Base-by-base conservation (phyloP, 2,797 vertebrate genomes). In the Mycteria americana region DNA sequence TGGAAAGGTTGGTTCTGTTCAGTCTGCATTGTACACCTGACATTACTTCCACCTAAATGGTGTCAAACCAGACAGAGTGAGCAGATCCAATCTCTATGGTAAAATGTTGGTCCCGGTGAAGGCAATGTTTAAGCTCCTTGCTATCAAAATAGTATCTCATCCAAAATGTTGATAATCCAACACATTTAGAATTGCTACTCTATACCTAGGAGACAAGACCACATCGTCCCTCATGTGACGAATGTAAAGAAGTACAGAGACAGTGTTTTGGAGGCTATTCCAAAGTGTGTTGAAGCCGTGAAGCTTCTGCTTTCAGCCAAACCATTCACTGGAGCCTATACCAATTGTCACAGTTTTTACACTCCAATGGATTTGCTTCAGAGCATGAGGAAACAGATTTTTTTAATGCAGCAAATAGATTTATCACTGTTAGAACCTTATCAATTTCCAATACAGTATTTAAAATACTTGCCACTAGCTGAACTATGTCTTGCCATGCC, bases 231-330 rank as follows among this genome's bases (percentile, higher is more conserved):
- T 57, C 62, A 1, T 21, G 70, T 41, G 72, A 80, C 0, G 1
- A 73, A 56, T 1, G 14, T 23, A 23, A 59, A 60, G 41, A 57
- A 89, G 51, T 23, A 45, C 45, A 54, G 46, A 54, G 24, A 22
- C 18, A 30, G 27, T 14, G 43, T 35, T 54, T 28, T 22, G 15
- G 39, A 76, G 31, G 33, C 45, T 69, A 37, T 35, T 48, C 13
- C 54, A 23, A 28, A 59, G 24, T 0, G 2, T 0, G 1, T 39
- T 39, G 54, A 67, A 76, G n/a, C 19, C 2, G 0, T 4, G 28
- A 89, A 54, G 18, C 35, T 68, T 63, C 50, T 88, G 54, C 51
- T 86, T 62, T 37, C 76, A 74, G 56, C 6, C 18, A 88, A 59
- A 80, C 25, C 6, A 9, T 10, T 65, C 46, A 56, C n/a, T 21